A percentile compares a stretch with the other conserved stretches of the same genome.
Evolutionary conservation across 2,113 vertebrate genomes (phyloP).

Genomic region (Lanius ludovicianus): DNA sequence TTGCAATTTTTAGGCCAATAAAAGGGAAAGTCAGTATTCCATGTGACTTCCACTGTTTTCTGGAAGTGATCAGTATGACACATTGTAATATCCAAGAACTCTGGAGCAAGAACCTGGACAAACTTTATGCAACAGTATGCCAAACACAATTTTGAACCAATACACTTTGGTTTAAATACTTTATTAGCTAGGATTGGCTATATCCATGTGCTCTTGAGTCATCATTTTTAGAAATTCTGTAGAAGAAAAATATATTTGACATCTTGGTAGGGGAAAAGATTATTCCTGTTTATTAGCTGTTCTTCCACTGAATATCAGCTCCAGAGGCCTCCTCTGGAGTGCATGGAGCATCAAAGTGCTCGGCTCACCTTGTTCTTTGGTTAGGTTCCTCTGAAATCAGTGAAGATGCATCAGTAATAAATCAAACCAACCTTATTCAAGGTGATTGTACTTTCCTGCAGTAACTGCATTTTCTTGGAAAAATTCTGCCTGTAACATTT

Average conservation of each 20-base stretch:
- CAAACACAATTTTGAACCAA: background rate
- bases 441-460: background rate
- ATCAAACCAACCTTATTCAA: background rate
- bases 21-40: background rate
- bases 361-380: background rate
- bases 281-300: background rate
- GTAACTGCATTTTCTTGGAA: background rate
- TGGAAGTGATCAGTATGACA: background rate
- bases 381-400: background rate
- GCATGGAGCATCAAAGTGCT: accelerated
- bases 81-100: background rate
- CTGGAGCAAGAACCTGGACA: background rate
- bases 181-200: background rate
- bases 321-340: background rate
- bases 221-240: background rate
- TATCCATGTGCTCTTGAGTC: background rate
- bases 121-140: background rate
- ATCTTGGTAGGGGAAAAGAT: background rate
- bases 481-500: background rate
- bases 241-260: background rate
- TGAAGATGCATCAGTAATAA: background rate
- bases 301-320: background rate
- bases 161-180: background rate
- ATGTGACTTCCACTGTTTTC: background rate
- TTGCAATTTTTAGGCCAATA: background rate